These are phyloP conservation scores for Caenorhabditis sp. DNA, from an alignment of 2,888 invertebrate genomes.

Conservation along the genomic window DNA sequence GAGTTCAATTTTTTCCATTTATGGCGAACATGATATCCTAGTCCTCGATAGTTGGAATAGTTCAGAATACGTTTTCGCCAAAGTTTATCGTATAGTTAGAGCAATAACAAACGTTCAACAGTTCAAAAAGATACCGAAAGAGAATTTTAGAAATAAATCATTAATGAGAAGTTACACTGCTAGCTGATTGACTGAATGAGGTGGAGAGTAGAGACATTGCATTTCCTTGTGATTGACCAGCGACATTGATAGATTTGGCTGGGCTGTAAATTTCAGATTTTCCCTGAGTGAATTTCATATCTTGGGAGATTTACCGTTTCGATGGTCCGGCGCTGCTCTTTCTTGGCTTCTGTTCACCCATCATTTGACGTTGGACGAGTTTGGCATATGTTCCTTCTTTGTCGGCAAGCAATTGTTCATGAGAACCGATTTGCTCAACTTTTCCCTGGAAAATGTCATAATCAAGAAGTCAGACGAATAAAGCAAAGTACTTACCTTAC, in stretches of 20 bases:
- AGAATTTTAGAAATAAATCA: neutral
- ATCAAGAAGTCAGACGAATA: no score
- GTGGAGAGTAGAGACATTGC: conserved; percentile 52
- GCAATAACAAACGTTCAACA: conserved; percentile 9
- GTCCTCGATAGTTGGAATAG: no score
- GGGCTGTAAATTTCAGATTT: no score
- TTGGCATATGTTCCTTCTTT: conserved; percentile 73
- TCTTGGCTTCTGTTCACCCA: conserved; percentile 47
- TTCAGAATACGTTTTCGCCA: no score
- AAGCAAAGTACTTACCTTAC: conserved; percentile 52
- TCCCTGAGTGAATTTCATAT: no score
- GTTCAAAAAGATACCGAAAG: conserved; percentile 11
- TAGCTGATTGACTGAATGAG: conserved; percentile 52
- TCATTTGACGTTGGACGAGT: conserved; percentile 71
- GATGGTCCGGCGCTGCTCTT: conserved; percentile 7
- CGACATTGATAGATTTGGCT: conserved; percentile 30
- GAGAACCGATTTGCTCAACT: conserved; percentile 74
- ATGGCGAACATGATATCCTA: no score
- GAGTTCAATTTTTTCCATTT: no score
- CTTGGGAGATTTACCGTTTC: no score
- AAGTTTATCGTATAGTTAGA: no score
- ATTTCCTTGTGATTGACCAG: conserved; percentile 43
- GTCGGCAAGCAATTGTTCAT: conserved; percentile 73
- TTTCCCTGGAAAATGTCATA: no score
- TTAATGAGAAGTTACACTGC: conserved; percentile 48